These are phyloP conservation scores for Sebastes paucispinis DNA, from an alignment of 2,797 vertebrate species.

Conservation along the genomic window DNA sequence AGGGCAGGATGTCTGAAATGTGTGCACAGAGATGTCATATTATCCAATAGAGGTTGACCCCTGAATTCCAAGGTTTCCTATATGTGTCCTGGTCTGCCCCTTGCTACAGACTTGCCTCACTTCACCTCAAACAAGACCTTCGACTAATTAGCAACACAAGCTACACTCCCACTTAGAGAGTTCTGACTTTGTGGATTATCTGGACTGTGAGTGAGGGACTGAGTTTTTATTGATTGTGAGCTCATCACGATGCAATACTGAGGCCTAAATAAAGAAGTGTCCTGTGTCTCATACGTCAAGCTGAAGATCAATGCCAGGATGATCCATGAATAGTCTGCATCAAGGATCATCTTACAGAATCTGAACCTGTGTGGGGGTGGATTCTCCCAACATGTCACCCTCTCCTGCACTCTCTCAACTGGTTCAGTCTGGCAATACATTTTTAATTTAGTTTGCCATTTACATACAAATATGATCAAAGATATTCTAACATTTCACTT, in stretches of 20 bases:
- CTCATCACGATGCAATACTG: neutral
- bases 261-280: neutral
- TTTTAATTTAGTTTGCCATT: neutral
- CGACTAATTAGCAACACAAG: constrained; percentile 10
- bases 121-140: constrained; percentile 26
- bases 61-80: neutral
- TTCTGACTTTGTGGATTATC: constrained; percentile 23
- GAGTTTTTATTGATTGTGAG: constrained; percentile 20
- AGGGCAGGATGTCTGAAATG: neutral
- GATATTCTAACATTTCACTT: neutral
- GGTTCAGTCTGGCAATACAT: neutral
- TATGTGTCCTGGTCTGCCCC: constrained; percentile 23
- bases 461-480: neutral
- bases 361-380: neutral
- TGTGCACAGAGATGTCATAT: neutral
- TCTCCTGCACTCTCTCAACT: neutral
- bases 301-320: neutral
- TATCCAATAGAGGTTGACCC: neutral
- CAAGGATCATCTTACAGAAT: neutral
- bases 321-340: neutral
- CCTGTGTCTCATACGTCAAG: neutral
- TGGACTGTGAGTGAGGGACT: neutral
- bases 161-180: neutral
- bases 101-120: neutral
- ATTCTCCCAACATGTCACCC: neutral